Conservation (phyloP, 2,113 vertebrate species). For the Candoia aspera region DNA sequence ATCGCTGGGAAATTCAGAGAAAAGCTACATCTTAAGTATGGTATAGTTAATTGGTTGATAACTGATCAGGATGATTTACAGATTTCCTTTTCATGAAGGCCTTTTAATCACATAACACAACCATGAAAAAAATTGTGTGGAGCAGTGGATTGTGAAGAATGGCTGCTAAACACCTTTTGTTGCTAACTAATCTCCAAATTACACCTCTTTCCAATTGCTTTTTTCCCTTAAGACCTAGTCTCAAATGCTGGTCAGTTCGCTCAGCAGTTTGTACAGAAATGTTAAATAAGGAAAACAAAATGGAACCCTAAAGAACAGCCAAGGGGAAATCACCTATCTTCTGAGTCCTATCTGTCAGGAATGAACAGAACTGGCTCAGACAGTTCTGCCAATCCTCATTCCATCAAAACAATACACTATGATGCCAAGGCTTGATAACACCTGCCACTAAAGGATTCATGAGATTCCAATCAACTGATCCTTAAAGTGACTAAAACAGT, state of each 20-base stretch:
- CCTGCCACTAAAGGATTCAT: background rate
- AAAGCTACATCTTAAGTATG: background rate
- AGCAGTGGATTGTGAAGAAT: background rate
- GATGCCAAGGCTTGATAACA: background rate
- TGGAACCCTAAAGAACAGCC: background rate
- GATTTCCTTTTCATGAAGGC: background rate
- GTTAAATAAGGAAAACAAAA: background rate
- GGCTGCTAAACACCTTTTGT: background rate
- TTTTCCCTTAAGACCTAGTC: background rate
- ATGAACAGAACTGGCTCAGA: background rate
- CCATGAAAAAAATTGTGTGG: background rate
- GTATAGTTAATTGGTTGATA: background rate
- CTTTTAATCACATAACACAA: background rate
- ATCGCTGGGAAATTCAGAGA: background rate
- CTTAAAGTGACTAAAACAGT: background rate
- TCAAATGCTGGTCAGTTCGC: background rate
- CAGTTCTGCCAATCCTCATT: background rate
- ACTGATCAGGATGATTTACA: background rate
- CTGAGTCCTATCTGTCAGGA: background rate
- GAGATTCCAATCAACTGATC: background rate
- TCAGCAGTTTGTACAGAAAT: background rate
- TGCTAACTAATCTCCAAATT: background rate
- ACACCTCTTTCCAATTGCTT: background rate
- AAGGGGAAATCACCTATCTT: background rate
- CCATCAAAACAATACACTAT: background rate